Evolutionary conservation across 2,888 invertebrate genomes (phyloP).

Genomic region (Cephus runcator): DNA sequence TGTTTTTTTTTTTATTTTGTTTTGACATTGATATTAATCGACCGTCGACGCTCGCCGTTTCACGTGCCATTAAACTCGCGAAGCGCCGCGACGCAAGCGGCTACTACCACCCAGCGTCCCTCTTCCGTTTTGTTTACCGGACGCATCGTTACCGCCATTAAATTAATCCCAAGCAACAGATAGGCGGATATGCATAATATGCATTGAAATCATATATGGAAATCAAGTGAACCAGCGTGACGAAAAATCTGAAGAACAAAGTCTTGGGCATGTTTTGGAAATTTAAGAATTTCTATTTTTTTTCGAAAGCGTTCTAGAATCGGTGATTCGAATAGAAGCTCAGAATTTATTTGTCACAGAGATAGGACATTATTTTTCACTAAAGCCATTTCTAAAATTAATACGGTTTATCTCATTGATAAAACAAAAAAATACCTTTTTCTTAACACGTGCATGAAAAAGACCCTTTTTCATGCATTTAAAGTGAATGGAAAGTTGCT

Average conservation of each 20-base stretch:
- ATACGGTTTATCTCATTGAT: neutral
- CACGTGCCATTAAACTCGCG: neutral
- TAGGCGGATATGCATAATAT: conserved; percentile 19
- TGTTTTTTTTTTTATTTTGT: neutral
- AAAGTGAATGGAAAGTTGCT: too few relatives aligned
- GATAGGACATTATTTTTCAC: too few relatives aligned
- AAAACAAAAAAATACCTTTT: neutral
- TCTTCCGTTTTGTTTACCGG: conserved; percentile 12
- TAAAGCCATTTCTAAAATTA: neutral
- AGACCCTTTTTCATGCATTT: too few relatives aligned
- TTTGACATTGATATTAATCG: neutral
- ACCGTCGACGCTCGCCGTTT: neutral
- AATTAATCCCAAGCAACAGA: conserved; percentile 45
- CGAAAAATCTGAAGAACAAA: conserved; percentile 18
- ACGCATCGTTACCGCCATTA: conserved; percentile 28
- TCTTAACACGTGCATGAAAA: too few relatives aligned
- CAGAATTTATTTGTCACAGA: neutral
- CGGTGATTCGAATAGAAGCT: neutral
- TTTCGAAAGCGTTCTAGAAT: neutral
- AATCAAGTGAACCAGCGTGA: neutral
- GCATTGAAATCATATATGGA: neutral
- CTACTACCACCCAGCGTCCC: conserved; percentile 11
- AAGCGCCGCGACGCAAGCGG: neutral
- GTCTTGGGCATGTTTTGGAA: conserved; percentile 27
- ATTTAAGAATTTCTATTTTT: conserved; percentile 11